Conservation (phyloP, 2,797 vertebrate genomes). For the Oryzias sinensis region DNA sequence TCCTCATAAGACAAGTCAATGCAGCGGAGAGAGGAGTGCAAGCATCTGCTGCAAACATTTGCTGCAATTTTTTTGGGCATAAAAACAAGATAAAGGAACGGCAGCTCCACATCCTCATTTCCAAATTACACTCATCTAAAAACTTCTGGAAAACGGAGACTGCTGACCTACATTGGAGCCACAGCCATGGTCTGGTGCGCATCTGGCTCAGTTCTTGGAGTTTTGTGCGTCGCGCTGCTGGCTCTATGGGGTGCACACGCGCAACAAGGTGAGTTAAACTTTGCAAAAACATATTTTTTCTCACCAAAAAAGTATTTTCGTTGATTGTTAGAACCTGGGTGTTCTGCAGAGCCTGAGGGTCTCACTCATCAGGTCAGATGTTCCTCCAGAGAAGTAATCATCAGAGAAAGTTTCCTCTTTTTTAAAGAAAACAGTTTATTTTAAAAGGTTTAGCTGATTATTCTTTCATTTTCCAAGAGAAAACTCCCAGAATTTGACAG, state of each 20-base stretch:
- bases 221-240: constrained; percentile 53
- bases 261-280: constrained; percentile 55
- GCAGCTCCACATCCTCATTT: background rate
- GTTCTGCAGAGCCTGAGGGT: constrained; percentile 15
- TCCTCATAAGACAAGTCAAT: background rate
- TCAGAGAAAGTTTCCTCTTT: background rate
- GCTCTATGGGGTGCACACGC: constrained; percentile 24
- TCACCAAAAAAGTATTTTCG: no score
- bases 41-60: no score
- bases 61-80: no score
- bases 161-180: constrained; percentile 9
- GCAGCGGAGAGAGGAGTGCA: background rate
- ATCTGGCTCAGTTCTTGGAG: constrained; percentile 18
- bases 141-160: no score
- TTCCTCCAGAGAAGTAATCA: constrained; percentile 7
- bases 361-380: constrained; percentile 37
- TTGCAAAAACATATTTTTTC: no score
- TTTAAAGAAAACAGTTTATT: no score
- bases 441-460: no score
- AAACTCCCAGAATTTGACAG: no score
- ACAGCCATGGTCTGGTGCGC: constrained; percentile 52
- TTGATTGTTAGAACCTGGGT: background rate
- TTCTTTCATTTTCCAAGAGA: no score
- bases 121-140: background rate
- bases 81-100: no score